phyloP scores from a whole-genome alignment of 2,888 invertebrate species.

The Volucella inanis region DNA sequence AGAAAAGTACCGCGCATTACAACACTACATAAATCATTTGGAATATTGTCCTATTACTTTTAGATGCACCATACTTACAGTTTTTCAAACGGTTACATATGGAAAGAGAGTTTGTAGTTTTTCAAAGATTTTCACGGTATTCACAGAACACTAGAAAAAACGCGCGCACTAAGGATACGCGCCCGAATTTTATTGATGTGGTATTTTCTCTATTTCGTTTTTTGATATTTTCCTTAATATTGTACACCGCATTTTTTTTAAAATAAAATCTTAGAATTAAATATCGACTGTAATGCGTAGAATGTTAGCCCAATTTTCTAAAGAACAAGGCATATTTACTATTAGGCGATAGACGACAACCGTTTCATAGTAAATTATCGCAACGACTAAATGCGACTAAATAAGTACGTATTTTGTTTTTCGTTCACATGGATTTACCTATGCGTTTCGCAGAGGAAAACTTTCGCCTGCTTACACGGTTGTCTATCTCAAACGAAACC shows the following conservation, averaged over 20 bases:
- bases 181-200: constrained; percentile 67
- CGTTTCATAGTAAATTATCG: constrained; percentile 48
- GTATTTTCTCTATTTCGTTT: constrained; percentile 27
- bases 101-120: constrained; percentile 29
- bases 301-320: background rate
- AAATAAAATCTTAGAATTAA: constrained; percentile 7
- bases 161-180: constrained; percentile 70
- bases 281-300: background rate
- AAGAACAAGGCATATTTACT: constrained; percentile 1
- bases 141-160: constrained; percentile 48
- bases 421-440: constrained; percentile 62
- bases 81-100: constrained; percentile 59
- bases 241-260: constrained; percentile 19
- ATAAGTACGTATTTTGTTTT: constrained; percentile 42
- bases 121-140: constrained; percentile 37
- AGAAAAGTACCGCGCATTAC: background rate
- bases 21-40: background rate
- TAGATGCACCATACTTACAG: constrained; percentile 44
- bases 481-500: constrained; percentile 69
- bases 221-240: constrained; percentile 2
- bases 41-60: background rate
- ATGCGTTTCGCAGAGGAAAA: constrained; percentile 53
- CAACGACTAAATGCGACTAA: constrained; percentile 58
- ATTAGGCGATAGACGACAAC: constrained; percentile 16
- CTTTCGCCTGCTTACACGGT: constrained; percentile 59